phyloP scores from a whole-genome alignment of 2,888 invertebrate species.

The Amiota mariae region DNA sequence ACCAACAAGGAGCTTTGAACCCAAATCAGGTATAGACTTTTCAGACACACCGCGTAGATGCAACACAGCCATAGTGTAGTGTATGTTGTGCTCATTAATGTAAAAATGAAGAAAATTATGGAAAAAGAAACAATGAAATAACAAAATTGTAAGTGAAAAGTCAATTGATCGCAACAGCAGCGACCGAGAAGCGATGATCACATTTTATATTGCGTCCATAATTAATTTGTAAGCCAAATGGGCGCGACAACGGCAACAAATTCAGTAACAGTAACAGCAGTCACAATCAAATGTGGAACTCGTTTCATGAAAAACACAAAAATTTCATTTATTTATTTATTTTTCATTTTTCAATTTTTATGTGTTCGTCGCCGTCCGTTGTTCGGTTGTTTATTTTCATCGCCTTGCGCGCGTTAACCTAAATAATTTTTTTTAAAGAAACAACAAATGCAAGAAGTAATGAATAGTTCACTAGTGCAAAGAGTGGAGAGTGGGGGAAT shows the following conservation, averaged over 20 bases:
- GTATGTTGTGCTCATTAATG: slow-evolving; percentile 14
- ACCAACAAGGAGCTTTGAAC: too few species aligned
- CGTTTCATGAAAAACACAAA: background rate
- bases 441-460: background rate
- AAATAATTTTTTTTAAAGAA: background rate
- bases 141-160: slow-evolving; percentile 5
- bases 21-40: too few species aligned
- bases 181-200: background rate
- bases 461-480: background rate
- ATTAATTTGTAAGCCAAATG: slow-evolving; percentile 59
- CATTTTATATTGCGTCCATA: slow-evolving; percentile 36
- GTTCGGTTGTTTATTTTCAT: too few species aligned
- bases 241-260: slow-evolving; percentile 48
- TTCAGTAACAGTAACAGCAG: background rate
- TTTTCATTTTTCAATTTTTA: background rate
- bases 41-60: too few species aligned
- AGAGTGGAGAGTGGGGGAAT: background rate
- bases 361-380: background rate
- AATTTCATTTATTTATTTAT: slow-evolving; percentile 7
- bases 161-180: slow-evolving; percentile 20
- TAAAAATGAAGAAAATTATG: background rate
- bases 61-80: too few species aligned
- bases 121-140: background rate
- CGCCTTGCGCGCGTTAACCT: slow-evolving; percentile 1
- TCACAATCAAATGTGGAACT: background rate